Evolutionary conservation across 2,888 invertebrate species (phyloP).

Genomic region (Coecobrya sp.): DNA sequence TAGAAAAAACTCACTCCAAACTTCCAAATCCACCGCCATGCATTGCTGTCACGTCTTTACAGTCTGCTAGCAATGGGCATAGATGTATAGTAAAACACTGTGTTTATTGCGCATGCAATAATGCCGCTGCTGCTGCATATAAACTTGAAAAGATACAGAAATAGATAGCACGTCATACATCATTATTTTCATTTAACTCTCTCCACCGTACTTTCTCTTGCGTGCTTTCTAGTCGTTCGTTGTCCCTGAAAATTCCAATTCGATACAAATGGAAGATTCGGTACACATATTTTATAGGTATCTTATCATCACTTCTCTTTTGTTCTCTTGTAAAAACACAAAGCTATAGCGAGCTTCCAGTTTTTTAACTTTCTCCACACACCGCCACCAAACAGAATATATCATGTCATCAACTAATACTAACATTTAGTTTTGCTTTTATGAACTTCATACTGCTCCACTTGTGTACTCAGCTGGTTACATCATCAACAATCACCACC

Average conservation of each 20-base stretch:
- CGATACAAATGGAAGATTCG: not conserved
- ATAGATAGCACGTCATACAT: slow-evolving; percentile 67
- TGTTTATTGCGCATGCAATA: not conserved
- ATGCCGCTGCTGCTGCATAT: not conserved
- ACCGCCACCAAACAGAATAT: not conserved
- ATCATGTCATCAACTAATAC: not conserved
- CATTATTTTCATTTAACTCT: slow-evolving; percentile 74
- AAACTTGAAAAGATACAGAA: slow-evolving; percentile 37
- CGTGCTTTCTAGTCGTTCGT: slow-evolving; percentile 57
- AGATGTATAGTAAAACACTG: not conserved
- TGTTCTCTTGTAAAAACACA: slow-evolving; percentile 1
- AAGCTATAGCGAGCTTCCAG: not conserved
- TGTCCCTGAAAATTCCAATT: slow-evolving; percentile 11
- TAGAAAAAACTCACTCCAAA: not conserved
- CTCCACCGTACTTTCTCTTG: slow-evolving; percentile 21
- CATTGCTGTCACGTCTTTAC: slow-evolving; percentile 39
- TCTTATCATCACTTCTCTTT: not conserved
- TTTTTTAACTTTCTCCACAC: not conserved
- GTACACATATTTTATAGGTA: not conserved
- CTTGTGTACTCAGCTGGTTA: not conserved
- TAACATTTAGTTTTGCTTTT: slow-evolving; percentile 20
- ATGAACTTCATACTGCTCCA: slow-evolving; percentile 26
- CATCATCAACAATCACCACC: not conserved
- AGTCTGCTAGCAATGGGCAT: not conserved
- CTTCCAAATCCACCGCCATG: slow-evolving; percentile 40